Percentiles rank a stretch among this genome's conserved stretches.
Conservation (phyloP, 1,140 invertebrate species). For the Coelopa frigida region DNA sequence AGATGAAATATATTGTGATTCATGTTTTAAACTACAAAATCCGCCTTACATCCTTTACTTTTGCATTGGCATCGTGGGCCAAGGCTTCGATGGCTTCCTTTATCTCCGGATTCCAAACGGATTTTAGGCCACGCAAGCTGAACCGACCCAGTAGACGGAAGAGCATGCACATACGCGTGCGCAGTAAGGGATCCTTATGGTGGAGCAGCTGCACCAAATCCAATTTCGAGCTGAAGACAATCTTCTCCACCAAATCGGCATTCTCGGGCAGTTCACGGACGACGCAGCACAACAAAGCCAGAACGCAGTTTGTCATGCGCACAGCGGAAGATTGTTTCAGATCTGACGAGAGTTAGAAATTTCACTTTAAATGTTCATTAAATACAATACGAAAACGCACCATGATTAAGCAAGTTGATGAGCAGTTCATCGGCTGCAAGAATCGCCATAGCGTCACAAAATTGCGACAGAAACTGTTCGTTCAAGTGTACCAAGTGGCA, state of each 20-base stretch:
- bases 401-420: slow-evolving; percentile 48
- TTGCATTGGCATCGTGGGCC: slow-evolving; percentile 47
- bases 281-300: slow-evolving; percentile 63
- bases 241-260: slow-evolving; percentile 62
- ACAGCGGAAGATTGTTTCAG: slow-evolving; percentile 53
- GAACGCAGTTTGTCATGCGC: slow-evolving; percentile 56
- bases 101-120: slow-evolving; percentile 52
- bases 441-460: slow-evolving; percentile 68
- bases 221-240: slow-evolving; percentile 53
- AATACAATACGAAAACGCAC: slow-evolving; percentile 41
- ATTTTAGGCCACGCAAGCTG: slow-evolving; percentile 56
- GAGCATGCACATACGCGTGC: slow-evolving; percentile 59
- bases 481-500: slow-evolving; percentile 63
- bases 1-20: slow-evolving; percentile 16
- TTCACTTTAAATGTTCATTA: neutral
- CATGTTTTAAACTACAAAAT: neutral
- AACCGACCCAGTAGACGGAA: slow-evolving; percentile 59
- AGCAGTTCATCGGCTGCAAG: slow-evolving; percentile 53
- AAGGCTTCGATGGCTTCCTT: slow-evolving; percentile 50
- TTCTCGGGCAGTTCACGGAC: slow-evolving; percentile 66
- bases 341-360: slow-evolving; percentile 43
- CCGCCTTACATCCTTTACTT: slow-evolving; percentile 48
- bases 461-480: slow-evolving; percentile 64
- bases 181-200: slow-evolving; percentile 53
- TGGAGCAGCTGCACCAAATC: slow-evolving; percentile 54